Evolutionary conservation across 37 sponge, comb jelly and placozoan genomes (phyloP).

Genomic region (Petrosia ficiformis): DNA sequence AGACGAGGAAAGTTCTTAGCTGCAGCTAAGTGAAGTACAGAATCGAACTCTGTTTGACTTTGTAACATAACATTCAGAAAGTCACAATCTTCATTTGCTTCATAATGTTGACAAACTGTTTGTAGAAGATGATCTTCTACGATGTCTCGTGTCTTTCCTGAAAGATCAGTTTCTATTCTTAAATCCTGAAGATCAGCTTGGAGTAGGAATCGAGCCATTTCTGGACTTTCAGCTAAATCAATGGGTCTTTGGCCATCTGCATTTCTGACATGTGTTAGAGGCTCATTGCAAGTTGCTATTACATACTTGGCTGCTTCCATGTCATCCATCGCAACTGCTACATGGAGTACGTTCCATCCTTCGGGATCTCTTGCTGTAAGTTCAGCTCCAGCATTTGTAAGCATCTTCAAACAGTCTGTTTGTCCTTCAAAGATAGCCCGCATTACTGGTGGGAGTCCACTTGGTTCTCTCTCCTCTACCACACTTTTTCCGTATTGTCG

Average conservation of each 20-base stretch:
- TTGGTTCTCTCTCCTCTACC: slow-evolving; percentile 51
- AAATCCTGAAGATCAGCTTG: slow-evolving; percentile 45
- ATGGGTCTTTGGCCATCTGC: slow-evolving; percentile 63
- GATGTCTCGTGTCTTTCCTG: not conserved
- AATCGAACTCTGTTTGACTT: slow-evolving; percentile 30
- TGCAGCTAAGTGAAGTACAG: slow-evolving; percentile 66
- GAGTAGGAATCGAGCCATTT: slow-evolving; percentile 58
- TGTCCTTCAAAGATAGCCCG: slow-evolving; percentile 65
- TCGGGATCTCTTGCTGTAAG: slow-evolving; percentile 43
- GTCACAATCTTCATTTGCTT: slow-evolving; percentile 5
- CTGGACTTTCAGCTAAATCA: slow-evolving; percentile 57
- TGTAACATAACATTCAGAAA: slow-evolving; percentile 32
- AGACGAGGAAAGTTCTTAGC: slow-evolving; percentile 58
- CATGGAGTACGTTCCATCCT: slow-evolving; percentile 68
- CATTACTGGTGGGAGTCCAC: slow-evolving; percentile 60
- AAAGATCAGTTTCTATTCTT: not conserved
- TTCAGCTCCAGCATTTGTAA: slow-evolving; percentile 62
- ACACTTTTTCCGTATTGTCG: slow-evolving; percentile 21
- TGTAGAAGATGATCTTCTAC: slow-evolving; percentile 20
- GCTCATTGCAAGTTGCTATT: slow-evolving; percentile 12
- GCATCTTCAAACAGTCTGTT: slow-evolving; percentile 30
- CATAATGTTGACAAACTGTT: slow-evolving; percentile 19
- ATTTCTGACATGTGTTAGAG: slow-evolving; percentile 35
- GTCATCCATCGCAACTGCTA: slow-evolving; percentile 69
- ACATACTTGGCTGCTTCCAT: slow-evolving; percentile 52